Evolutionary conservation across 2,797 vertebrate genomes (phyloP), one percentile per base, ranked within the genome.

Genomic region (Enteromius viviparus): DNA sequence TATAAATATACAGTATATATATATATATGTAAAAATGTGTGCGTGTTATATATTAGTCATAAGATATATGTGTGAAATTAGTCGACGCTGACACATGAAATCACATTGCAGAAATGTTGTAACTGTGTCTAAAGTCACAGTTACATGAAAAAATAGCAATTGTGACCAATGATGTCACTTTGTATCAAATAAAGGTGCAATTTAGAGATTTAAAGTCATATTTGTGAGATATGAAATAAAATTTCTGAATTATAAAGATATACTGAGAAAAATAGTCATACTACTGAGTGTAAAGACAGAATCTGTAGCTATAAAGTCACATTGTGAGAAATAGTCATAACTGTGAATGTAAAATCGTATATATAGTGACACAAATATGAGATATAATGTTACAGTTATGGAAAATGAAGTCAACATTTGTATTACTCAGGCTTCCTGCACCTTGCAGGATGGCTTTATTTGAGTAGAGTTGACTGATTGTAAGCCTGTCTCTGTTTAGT

Each of bases 401-500:
- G 23, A 3, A 58, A 84, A 84, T 80, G 6, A 53, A 37, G 37
- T 81, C 47, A 42, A 45, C 49, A 75, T 40, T 45, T n/a, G 8
- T 19, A 78, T 78, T 82, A 40, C 29, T 32, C 58, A 34, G 4
- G 29, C 49, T 80, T 53, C 11, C 47, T 72, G 34, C 74, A 81
- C 82, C 58, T 83, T 62, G 45, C 49, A 69, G 42, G 79, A 92
- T 91, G 93, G 93, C 94, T 94, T 94, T 92, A 95, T 95, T 93
- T 83, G 85, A 84, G 84, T 55, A 37, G 78, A 79, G 83, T 94
- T 95, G 94, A 93, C 91, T 95, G 95, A 95, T 93, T 94, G 92
- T 78, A 78, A 91, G 91, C 94, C 92, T 93, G 93, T 95, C 95
- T 94, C 94, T 95, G 94, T 96, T 96, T 94, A 94, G 95, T 92